phyloP scores from a whole-genome alignment of 1,140 invertebrate species.

The Papilio xuthus region DNA sequence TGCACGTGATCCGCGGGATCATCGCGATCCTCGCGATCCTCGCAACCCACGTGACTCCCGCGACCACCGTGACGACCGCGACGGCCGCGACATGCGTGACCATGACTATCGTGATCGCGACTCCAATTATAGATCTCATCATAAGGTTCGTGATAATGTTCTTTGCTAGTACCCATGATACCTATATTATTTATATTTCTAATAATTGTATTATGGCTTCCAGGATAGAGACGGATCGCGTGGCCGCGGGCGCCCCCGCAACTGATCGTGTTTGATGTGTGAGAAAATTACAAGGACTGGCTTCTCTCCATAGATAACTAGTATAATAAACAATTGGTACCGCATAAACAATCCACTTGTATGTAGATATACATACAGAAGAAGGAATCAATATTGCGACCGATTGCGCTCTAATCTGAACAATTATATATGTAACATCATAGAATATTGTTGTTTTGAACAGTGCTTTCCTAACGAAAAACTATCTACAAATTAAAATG shows the following conservation, averaged over 20 bases:
- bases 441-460: conserved; percentile 78
- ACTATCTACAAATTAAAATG: conserved; percentile 80
- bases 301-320: conserved; percentile 80
- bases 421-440: conserved; percentile 72
- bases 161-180: neutral
- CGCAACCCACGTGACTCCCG: conserved; percentile 53
- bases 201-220: conserved; percentile 44
- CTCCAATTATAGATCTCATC: conserved; percentile 69
- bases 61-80: conserved; percentile 60
- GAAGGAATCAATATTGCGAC: conserved; percentile 56
- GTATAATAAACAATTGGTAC: conserved; percentile 75
- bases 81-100: conserved; percentile 70
- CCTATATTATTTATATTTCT: neutral
- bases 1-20: conserved; percentile 60
- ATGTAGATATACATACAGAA: conserved; percentile 61
- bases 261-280: conserved; percentile 62
- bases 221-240: conserved; percentile 79
- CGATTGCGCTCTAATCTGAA: conserved; percentile 68
- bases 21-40: conserved; percentile 49
- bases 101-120: conserved; percentile 74
- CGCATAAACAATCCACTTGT: conserved; percentile 62
- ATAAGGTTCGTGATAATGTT: conserved; percentile 58
- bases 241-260: conserved; percentile 73
- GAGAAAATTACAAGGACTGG: conserved; percentile 70
- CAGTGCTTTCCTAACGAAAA: conserved; percentile 76